Percentiles rank a stretch among this genome's conserved stretches.
Conservation (phyloP, 1,140 invertebrate species). For the Metaphire vulgaris region DNA sequence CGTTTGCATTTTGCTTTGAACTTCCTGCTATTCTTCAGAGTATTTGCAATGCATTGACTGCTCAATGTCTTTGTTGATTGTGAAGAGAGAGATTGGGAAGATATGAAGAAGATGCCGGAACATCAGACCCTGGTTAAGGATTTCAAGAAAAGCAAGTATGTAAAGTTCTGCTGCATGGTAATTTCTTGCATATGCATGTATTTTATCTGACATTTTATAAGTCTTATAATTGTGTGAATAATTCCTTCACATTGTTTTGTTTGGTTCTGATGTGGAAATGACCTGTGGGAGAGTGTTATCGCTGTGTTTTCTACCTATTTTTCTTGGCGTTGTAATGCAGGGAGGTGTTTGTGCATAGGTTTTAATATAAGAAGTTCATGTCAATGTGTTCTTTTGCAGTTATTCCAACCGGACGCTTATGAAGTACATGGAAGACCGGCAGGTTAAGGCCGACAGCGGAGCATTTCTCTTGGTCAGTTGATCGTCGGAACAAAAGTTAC, state of each 20-base stretch:
- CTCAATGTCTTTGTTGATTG: conserved; percentile 19
- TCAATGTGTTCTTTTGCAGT: conserved; percentile 64
- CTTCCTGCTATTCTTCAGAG: not conserved
- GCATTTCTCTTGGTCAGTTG: conserved; percentile 78
- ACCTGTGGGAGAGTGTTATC: too few relatives aligned
- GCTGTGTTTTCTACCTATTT: too few relatives aligned
- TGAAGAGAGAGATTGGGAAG: conserved; percentile 95
- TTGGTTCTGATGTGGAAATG: too few relatives aligned
- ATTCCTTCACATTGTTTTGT: too few relatives aligned
- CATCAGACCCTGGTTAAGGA: conserved; percentile 92
- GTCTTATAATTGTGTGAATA: not conserved
- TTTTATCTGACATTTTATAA: not conserved
- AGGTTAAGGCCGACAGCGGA: conserved; percentile 93
- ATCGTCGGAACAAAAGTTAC: too few relatives aligned
- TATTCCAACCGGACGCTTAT: conserved; percentile 90
- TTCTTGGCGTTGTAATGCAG: too few relatives aligned
- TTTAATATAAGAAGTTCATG: too few relatives aligned
- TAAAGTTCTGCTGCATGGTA: too few relatives aligned
- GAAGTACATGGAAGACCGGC: conserved; percentile 98
- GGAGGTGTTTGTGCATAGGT: too few relatives aligned
- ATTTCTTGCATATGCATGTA: conserved; percentile 15
- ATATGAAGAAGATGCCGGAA: conserved; percentile 99
- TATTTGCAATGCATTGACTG: not conserved
- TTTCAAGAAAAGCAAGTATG: conserved; percentile 89
- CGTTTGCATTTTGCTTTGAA: not conserved